Conservation (phyloP, 2,888 invertebrate species). For the Macrophya annulata region DNA sequence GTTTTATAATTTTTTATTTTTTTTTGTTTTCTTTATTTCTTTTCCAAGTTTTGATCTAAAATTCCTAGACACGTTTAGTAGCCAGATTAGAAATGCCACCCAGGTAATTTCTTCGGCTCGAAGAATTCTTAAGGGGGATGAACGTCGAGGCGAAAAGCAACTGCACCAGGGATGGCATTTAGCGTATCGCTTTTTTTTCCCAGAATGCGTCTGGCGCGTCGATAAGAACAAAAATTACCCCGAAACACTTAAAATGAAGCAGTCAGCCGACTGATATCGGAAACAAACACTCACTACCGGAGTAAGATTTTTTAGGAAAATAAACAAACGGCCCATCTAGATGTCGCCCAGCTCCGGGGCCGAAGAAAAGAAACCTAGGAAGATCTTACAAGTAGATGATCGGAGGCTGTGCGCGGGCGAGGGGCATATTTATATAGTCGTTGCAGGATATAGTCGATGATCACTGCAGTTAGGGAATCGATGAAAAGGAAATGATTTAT, state of each 20-base stretch:
- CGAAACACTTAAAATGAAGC: constrained; percentile 59
- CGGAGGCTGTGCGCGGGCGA: neutral
- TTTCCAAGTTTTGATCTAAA: constrained; percentile 29
- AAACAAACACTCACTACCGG: constrained; percentile 53
- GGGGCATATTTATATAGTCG: neutral
- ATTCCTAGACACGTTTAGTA: constrained; percentile 52
- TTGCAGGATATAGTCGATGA: neutral
- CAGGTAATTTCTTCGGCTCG: constrained; percentile 41
- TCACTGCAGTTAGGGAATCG: neutral
- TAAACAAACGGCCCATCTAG: constrained; percentile 18
- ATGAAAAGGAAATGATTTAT: neutral
- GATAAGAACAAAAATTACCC: constrained; percentile 54
- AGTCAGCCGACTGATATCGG: constrained; percentile 54
- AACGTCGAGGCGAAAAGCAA: constrained; percentile 43
- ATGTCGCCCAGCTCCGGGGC: neutral
- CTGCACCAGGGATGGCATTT: constrained; percentile 51
- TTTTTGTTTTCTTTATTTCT: neutral
- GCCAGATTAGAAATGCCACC: constrained; percentile 47
- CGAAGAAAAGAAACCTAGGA: neutral
- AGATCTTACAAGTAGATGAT: neutral
- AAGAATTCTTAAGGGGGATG: constrained; percentile 40
- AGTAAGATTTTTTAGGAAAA: constrained; percentile 38
- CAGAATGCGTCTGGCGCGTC: constrained; percentile 49
- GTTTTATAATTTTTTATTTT: neutral
- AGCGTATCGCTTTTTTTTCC: constrained; percentile 53